These are phyloP conservation scores for Myiozetetes cayanensis DNA, from an alignment of 2,113 vertebrate genomes.

Conservation along the genomic window DNA sequence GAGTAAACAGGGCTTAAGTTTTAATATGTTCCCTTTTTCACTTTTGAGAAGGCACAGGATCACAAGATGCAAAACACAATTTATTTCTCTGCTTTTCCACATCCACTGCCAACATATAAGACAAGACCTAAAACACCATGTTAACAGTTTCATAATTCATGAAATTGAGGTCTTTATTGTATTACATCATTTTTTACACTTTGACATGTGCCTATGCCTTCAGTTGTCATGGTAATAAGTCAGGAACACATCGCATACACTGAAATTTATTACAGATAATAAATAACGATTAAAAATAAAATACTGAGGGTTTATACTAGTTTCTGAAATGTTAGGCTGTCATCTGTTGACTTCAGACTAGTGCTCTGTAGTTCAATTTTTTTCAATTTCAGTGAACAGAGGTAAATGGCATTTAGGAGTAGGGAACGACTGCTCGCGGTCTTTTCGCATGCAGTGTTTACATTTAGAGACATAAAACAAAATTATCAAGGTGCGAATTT, in stretches of 20 bases:
- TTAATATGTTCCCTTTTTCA: neutral
- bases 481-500: neutral
- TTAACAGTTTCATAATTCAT: neutral
- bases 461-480: neutral
- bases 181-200: neutral
- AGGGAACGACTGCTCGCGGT: neutral
- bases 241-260: neutral
- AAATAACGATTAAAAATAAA: neutral
- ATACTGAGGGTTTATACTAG: neutral
- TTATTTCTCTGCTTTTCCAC: neutral
- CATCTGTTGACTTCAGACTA: neutral
- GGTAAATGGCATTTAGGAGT: neutral
- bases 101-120: neutral
- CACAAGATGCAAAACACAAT: neutral
- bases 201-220: neutral
- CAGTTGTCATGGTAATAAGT: constrained; percentile 46
- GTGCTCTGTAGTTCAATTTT: neutral
- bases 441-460: neutral
- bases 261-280: constrained; percentile 17
- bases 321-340: neutral
- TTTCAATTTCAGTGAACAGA: neutral
- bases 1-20: neutral
- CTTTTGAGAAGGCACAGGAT: neutral
- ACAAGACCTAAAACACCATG: neutral
- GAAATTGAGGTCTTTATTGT: neutral